Evolutionary conservation across 2,888 invertebrate species (phyloP), one percentile per base, ranked within the genome.

Genomic region (Aphrophora alni): DNA sequence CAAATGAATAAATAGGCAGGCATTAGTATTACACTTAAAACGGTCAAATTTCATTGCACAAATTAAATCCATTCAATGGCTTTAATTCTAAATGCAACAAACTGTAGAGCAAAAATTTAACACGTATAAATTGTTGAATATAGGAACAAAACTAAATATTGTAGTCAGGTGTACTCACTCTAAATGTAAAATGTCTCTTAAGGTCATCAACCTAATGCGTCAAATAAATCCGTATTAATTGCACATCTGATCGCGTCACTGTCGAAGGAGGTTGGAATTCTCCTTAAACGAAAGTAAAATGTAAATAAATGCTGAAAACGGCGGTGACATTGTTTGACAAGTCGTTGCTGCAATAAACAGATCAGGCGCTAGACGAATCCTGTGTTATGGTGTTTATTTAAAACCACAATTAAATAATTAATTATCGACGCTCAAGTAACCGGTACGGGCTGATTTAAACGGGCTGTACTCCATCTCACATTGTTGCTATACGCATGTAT

Each of bases 351-450:
- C 59, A 59, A 59, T 59, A 59, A 59, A 59, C 59, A n/a, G 59
- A 59, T 59, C 59, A 59, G 59, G 59, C 21, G 59, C n/a, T 21
- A 8, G 59, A 59, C 59, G 59, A 59, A 59, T 59, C 59, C 59
- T 14, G 21, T 59, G 59, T 59, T 59, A 59, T 59, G 59, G 59
- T 59, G 77, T 77, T 71, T 78, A 78, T 78, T 78, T 78, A 78
- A 78, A 78, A 78, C 78, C 72, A 78, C 78, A 78, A 78, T 78
- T 78, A 78, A 78, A 78, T 78, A 78, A 78, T 78, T 78, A 78
- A 78, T 71, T 78, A 38, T 59, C 38, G 21, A 1, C 3, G 21
- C 21, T 59, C 21, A 21, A 59, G 59, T 59, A 21, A 59, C 44
- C 59, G 12, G 59, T 21, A 21, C 59, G 21, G 59, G 21, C 59